Evolutionary conservation across 2,113 vertebrate genomes (phyloP).

Genomic region (Colistium nudipinnis): DNA sequence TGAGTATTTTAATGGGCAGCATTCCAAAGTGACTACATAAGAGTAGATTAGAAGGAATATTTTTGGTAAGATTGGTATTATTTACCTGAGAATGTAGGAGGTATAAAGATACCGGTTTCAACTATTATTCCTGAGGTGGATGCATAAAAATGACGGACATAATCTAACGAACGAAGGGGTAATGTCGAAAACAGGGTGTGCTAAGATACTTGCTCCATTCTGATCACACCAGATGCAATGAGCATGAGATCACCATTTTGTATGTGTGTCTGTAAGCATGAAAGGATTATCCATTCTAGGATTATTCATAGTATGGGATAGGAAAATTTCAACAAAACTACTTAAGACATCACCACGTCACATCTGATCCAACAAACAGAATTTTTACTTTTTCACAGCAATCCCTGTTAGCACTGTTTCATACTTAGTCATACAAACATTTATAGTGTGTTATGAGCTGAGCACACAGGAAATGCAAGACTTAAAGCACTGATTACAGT

Average conservation of each 20-base stretch:
- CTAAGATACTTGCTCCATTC: slow-evolving; percentile 32
- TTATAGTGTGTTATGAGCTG: no score
- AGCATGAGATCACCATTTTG: slow-evolving; percentile 38
- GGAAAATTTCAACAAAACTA: slow-evolving; percentile 1
- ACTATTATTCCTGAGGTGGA: slow-evolving; percentile 30
- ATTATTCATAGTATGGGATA: neutral
- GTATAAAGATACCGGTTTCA: slow-evolving; percentile 9
- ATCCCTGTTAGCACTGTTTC: neutral
- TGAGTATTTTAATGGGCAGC: no score
- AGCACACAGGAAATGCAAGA: no score
- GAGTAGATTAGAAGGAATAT: neutral
- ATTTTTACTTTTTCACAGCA: slow-evolving; percentile 16
- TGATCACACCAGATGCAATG: slow-evolving; percentile 62
- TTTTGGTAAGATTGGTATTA: neutral
- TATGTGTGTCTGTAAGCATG: neutral
- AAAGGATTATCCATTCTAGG: neutral
- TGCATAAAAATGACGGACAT: slow-evolving; percentile 54
- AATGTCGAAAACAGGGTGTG: slow-evolving; percentile 59
- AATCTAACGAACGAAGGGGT: slow-evolving; percentile 43
- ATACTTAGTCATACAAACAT: slow-evolving; percentile 15
- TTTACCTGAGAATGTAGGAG: neutral
- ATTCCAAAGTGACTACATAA: no score
- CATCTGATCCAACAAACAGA: neutral
- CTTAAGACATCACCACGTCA: slow-evolving; percentile 13
- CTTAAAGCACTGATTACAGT: no score